Evolutionary conservation across 2,113 vertebrate species (phyloP).

Genomic region (Onychorhynchus coronatus): DNA sequence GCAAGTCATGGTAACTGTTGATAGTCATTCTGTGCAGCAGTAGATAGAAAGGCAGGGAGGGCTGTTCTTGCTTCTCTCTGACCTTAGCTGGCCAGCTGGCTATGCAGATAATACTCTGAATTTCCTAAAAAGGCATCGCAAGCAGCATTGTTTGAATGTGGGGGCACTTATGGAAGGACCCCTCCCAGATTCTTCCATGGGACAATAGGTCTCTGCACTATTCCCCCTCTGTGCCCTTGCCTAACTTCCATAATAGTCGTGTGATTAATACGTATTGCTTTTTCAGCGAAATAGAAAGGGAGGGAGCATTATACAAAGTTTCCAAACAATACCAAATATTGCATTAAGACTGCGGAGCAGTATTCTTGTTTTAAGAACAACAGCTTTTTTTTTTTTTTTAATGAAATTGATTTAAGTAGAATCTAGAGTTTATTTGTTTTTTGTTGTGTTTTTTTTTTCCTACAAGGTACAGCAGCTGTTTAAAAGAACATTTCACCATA

Average conservation of each 20-base stretch:
- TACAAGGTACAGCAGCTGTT: constrained; percentile 31
- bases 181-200: background rate
- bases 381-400: background rate
- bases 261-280: background rate
- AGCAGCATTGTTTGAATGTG: background rate
- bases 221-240: background rate
- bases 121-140: constrained; percentile 6
- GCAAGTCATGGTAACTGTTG: background rate
- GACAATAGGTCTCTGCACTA: background rate
- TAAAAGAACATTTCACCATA: constrained; percentile 57
- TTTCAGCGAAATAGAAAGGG: background rate
- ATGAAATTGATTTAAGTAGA: background rate
- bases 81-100: background rate
- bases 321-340: background rate
- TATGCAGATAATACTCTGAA: background rate
- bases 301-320: background rate
- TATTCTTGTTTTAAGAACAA: background rate
- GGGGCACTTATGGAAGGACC: background rate
- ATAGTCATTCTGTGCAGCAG: background rate
- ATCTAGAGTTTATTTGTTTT: constrained; percentile 8
- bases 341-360: background rate
- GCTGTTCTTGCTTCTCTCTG: background rate
- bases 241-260: background rate
- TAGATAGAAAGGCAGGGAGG: background rate
- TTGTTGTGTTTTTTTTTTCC: background rate